Evolutionary conservation across 2,888 invertebrate genomes (phyloP).

Genomic region (Pinctada fucata): DNA sequence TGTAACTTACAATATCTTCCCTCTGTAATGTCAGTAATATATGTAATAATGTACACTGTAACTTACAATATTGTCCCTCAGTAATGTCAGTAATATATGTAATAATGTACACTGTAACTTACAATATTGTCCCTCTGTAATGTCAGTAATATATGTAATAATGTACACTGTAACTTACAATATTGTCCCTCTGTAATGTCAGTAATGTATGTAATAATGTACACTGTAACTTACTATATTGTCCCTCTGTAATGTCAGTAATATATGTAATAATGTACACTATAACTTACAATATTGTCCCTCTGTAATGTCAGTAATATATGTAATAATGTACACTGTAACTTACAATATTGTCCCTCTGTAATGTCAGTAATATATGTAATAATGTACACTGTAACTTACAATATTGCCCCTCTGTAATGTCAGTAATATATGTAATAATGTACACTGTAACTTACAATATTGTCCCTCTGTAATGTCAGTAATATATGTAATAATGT

Average conservation of each 20-base stretch:
- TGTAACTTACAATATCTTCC: background rate
- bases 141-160: slow-evolving; percentile 53
- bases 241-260: slow-evolving; percentile 55
- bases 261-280: slow-evolving; percentile 26
- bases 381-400: too few relatives aligned
- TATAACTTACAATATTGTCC: background rate
- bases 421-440: slow-evolving; percentile 53
- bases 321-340: too few relatives aligned
- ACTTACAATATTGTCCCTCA: slow-evolving; percentile 27
- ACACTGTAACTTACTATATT: background rate
- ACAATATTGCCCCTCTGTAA: slow-evolving; percentile 40
- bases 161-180: too few relatives aligned
- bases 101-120: too few relatives aligned
- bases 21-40: slow-evolving; percentile 58
- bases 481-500: slow-evolving; percentile 48
- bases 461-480: slow-evolving; percentile 47
- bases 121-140: slow-evolving; percentile 40
- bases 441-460: too few relatives aligned
- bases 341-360: slow-evolving; percentile 27
- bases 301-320: slow-evolving; percentile 58
- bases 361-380: slow-evolving; percentile 59
- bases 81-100: slow-evolving; percentile 59
- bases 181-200: slow-evolving; percentile 47
- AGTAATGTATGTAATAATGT: slow-evolving; percentile 44
- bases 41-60: too few relatives aligned